phyloP scores from a whole-genome alignment of 2,797 vertebrate species.

The Perdix hodgsoniae region DNA sequence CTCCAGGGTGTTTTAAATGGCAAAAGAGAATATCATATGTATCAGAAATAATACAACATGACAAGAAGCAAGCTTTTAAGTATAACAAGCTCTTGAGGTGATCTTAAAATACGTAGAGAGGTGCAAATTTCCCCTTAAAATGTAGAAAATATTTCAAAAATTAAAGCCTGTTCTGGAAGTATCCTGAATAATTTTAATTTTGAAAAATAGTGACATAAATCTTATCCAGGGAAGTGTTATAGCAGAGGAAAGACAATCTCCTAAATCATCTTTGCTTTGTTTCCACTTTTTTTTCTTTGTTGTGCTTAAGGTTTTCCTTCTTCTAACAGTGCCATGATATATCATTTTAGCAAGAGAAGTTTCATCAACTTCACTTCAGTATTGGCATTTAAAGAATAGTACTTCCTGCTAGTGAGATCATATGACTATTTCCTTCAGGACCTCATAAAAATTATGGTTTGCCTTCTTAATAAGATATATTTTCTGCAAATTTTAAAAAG shows the following conservation, averaged over 20 bases:
- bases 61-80: constrained; percentile 64
- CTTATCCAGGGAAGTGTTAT: background rate
- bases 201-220: background rate
- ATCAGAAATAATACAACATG: constrained; percentile 66
- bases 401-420: background rate
- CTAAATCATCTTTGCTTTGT: background rate
- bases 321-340: background rate
- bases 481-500: background rate
- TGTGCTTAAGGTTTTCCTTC: background rate
- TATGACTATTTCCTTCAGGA: background rate
- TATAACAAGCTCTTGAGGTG: constrained; percentile 41
- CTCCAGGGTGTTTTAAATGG: constrained; percentile 71
- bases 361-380: background rate
- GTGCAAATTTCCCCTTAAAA: background rate
- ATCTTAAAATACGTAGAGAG: background rate
- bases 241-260: background rate
- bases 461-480: background rate
- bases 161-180: background rate
- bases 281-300: background rate
- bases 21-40: constrained; percentile 54
- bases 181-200: background rate
- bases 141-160: background rate
- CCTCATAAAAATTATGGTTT: background rate
- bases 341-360: background rate
- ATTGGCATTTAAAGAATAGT: background rate